Percentiles rank a stretch among this genome's conserved stretches.
phyloP scores from a whole-genome alignment of 2,888 invertebrate species.

The Torymus tubicola region DNA sequence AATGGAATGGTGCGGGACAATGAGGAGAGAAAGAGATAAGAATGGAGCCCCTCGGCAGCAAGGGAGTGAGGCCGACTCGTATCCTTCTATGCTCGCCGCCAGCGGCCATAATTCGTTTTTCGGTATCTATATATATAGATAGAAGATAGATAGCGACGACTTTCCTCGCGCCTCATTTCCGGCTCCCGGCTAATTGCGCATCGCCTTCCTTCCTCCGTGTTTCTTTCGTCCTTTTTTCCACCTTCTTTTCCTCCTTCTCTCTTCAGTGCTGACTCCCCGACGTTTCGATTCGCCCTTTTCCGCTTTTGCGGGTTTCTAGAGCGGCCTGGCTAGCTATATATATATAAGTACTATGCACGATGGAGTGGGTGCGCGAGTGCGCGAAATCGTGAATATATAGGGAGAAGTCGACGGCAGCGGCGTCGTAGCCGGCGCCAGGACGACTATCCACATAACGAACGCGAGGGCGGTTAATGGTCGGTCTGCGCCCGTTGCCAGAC shows the following conservation, averaged over 20 bases:
- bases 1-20: conserved; percentile 23
- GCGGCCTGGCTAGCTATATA: too few relatives aligned
- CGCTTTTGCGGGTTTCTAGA: conserved; percentile 1
- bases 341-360: too few relatives aligned
- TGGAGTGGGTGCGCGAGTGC: background rate
- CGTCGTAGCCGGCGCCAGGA: too few relatives aligned
- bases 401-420: background rate
- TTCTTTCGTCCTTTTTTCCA: conserved; percentile 44
- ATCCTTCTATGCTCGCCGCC: background rate
- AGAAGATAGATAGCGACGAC: background rate
- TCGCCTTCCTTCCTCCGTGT: conserved; percentile 40
- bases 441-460: background rate
- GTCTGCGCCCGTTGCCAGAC: too few relatives aligned
- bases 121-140: conserved; percentile 1
- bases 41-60: background rate
- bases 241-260: conserved; percentile 18
- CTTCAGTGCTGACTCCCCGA: background rate
- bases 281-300: background rate
- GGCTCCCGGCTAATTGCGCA: conserved; percentile 63
- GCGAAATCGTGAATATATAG: conserved; percentile 5
- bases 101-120: conserved; percentile 30
- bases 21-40: conserved; percentile 14
- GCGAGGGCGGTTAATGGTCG: background rate
- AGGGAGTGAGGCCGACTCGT: background rate
- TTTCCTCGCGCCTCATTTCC: conserved; percentile 63